Evolutionary conservation across 2,888 invertebrate genomes (phyloP).

Genomic region (Hypercompe scribonia): DNA sequence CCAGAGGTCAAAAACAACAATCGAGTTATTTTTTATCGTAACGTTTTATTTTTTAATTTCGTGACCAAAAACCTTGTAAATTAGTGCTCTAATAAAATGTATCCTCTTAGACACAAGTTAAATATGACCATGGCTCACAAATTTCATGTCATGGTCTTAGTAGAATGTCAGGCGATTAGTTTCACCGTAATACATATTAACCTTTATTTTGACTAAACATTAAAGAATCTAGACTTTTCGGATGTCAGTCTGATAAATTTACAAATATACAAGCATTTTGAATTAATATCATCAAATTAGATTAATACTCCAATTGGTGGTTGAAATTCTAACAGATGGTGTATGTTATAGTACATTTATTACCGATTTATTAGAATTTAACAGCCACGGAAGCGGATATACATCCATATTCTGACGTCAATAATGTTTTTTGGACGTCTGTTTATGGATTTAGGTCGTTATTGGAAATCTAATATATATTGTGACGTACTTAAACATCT

Average conservation of each 20-base stretch:
- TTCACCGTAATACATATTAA: too few relatives aligned
- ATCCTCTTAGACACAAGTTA: not conserved
- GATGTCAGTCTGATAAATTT: not conserved
- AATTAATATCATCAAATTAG: not conserved
- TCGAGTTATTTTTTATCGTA: too few relatives aligned
- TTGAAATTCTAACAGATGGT: not conserved
- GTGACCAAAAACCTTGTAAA: not conserved
- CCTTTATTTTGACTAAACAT: not conserved
- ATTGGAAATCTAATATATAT: not conserved
- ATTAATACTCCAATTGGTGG: not conserved
- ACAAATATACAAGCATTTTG: not conserved
- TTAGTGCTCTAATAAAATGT: not conserved
- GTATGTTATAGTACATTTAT: not conserved
- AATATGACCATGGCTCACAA: constrained; percentile 1
- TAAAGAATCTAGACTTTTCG: not conserved
- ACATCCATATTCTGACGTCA: not conserved
- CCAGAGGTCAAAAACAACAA: too few relatives aligned
- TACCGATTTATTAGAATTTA: not conserved
- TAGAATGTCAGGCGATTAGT: constrained; percentile 2
- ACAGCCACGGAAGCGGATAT: not conserved
- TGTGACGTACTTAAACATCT: not conserved
- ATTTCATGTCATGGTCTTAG: constrained; percentile 1
- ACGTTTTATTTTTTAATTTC: not conserved
- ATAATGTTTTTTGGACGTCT: not conserved
- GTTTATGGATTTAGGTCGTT: not conserved